Evolutionary conservation across 2,888 invertebrate species (phyloP).

Genomic region (Elmis aenea): DNA sequence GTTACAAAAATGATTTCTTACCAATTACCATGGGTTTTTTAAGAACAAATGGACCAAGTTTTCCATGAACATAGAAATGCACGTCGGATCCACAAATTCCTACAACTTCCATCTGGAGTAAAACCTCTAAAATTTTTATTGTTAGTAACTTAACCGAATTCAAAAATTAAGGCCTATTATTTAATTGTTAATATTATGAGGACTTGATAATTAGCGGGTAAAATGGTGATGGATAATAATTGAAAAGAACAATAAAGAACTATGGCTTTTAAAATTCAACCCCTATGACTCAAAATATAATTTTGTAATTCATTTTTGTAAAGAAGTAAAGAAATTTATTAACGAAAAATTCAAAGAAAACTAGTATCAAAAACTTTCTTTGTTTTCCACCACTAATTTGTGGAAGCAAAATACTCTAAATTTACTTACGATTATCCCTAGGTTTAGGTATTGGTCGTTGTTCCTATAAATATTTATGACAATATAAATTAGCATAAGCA

Average conservation of each 20-base stretch:
- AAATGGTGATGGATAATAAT: neutral
- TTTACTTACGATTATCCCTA: conserved; percentile 8
- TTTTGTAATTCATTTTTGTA: no score
- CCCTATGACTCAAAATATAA: no score
- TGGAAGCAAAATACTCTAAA: no score
- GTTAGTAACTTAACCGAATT: conserved; percentile 5
- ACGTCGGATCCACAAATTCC: conserved; percentile 93
- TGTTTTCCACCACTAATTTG: no score
- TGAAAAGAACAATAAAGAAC: neutral
- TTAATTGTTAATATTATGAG: no score
- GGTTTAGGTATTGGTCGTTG: conserved; percentile 8
- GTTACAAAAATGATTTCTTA: no score
- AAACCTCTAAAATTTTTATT: conserved; percentile 62
- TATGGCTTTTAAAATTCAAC: no score
- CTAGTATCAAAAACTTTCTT: neutral
- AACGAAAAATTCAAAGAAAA: neutral
- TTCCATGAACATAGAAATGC: conserved; percentile 76
- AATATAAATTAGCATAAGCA: no score
- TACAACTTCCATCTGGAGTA: conserved; percentile 76
- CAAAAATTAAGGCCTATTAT: no score
- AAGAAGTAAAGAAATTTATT: no score
- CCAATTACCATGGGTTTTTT: conserved; percentile 84
- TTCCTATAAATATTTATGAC: conserved; percentile 5
- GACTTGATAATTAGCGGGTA: no score
- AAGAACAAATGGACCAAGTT: conserved; percentile 78